Evolutionary conservation across 2,888 invertebrate genomes (phyloP).

Genomic region (Chironomus tentans): DNA sequence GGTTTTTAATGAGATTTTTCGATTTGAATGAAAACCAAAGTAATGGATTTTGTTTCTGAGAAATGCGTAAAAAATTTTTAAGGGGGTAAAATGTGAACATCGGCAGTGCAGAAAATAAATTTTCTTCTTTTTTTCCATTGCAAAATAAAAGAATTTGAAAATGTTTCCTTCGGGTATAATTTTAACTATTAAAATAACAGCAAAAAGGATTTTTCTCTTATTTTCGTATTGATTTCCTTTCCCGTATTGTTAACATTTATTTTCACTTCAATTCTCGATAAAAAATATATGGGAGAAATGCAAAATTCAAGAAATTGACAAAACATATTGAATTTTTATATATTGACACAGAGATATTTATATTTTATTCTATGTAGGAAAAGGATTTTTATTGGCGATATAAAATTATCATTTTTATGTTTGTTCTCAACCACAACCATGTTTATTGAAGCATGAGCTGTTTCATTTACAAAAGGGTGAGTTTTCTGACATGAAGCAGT

Average conservation of each 20-base stretch:
- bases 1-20: background rate
- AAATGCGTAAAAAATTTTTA: background rate
- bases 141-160: background rate
- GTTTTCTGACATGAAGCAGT: no score
- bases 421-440: no score
- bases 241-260: background rate
- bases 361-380: background rate
- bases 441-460: no score
- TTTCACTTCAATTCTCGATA: background rate
- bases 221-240: background rate
- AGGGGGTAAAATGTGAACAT: background rate
- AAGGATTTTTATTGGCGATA: background rate
- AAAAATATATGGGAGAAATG: background rate
- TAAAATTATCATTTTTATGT: no score
- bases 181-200: slow-evolving; percentile 16
- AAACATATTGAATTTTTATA: background rate
- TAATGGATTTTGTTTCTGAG: background rate
- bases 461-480: no score
- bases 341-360: background rate
- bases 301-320: background rate
- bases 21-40: background rate
- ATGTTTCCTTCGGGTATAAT: slow-evolving; percentile 15
- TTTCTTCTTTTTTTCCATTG: background rate
- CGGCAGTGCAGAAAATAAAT: background rate
- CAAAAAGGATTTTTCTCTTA: background rate